These are phyloP conservation scores for Neodiprion pinetum DNA, from an alignment of 1,140 invertebrate species.

Conservation along the genomic window DNA sequence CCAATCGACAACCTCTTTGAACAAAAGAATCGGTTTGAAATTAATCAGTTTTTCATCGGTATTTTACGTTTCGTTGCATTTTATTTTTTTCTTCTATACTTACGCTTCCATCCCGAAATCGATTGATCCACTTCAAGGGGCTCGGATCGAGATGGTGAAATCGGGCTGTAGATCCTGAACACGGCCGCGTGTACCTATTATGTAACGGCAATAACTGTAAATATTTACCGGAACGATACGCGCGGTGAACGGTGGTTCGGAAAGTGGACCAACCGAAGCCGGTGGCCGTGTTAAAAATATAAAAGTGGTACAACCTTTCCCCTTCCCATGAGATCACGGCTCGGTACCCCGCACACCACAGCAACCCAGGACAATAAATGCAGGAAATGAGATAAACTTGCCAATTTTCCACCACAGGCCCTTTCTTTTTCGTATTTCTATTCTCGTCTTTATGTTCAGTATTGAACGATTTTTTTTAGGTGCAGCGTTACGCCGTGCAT, in stretches of 20 bases:
- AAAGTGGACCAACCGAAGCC: not conserved
- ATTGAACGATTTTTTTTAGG: slow-evolving; percentile 8
- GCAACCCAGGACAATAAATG: not conserved
- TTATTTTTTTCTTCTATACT: no score
- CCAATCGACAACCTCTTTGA: no score
- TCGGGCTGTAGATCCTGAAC: not conserved
- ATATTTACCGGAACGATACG: slow-evolving; percentile 51
- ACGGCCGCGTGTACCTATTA: slow-evolving; percentile 39
- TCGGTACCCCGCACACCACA: no score
- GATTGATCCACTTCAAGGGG: no score
- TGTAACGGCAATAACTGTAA: slow-evolving; percentile 54
- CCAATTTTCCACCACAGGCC: not conserved
- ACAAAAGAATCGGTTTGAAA: no score
- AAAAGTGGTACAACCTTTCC: slow-evolving; percentile 42
- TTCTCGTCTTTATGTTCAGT: slow-evolving; percentile 14
- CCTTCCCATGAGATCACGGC: no score
- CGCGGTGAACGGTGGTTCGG: slow-evolving; percentile 14
- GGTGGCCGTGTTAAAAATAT: slow-evolving; percentile 43
- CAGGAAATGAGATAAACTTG: not conserved
- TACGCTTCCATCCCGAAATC: no score
- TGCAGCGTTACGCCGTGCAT: not conserved
- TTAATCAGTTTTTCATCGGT: no score
- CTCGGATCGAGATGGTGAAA: no score
- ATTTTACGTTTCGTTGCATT: no score
- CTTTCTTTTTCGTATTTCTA: not conserved